A percentile compares a stretch with the other conserved stretches of the same genome.
These are phyloP conservation scores for Sclerurus mexicanus DNA, from an alignment of 2,113 vertebrate genomes.

Conservation along the genomic window DNA sequence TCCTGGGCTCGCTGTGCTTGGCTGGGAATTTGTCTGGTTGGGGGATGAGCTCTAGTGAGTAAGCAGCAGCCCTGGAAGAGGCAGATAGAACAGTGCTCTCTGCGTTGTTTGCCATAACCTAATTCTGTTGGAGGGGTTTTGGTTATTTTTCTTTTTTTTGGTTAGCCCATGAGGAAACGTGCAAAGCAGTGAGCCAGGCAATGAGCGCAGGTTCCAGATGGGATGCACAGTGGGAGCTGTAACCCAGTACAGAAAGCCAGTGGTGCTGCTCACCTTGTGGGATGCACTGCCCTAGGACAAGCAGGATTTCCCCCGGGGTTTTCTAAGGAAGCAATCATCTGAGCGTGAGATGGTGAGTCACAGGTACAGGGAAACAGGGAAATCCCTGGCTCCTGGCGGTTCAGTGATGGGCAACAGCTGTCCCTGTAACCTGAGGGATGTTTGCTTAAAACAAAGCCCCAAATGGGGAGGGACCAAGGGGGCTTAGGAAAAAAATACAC, in stretches of 20 bases:
- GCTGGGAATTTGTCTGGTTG: background rate
- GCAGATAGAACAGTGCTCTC: accelerated
- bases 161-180: background rate
- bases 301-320: background rate
- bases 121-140: accelerated
- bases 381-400: background rate
- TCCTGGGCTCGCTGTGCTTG: background rate
- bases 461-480: background rate
- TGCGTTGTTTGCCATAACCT: background rate
- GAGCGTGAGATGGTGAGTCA: background rate
- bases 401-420: background rate
- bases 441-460: background rate
- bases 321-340: background rate
- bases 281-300: accelerated
- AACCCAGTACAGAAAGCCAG: accelerated
- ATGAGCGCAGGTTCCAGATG: background rate
- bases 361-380: background rate
- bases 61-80: background rate
- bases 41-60: background rate
- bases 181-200: background rate
- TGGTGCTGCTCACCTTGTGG: background rate
- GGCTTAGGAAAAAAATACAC: accelerated
- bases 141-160: no score
- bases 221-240: background rate
- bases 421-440: accelerated